Conservation (phyloP, 2,888 invertebrate species). For the Leptarthrus brevirostris region DNA sequence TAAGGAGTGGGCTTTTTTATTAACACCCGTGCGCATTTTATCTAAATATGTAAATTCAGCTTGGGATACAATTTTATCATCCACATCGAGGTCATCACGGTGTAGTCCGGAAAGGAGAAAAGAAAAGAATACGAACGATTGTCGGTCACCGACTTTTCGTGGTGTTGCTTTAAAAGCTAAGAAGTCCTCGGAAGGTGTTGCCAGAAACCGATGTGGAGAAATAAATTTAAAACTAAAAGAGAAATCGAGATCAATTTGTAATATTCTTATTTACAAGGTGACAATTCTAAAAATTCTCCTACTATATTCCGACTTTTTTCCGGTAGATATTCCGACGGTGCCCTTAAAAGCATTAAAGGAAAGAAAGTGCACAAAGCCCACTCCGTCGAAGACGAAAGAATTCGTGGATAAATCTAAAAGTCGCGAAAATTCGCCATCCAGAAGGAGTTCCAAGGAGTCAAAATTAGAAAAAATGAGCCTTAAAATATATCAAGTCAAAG, state of each 20-base stretch:
- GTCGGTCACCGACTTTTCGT: not conserved
- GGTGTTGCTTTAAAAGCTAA: not conserved
- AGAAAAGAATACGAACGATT: too few species aligned
- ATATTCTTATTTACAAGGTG: not conserved
- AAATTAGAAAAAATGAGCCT: not conserved
- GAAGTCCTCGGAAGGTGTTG: not conserved
- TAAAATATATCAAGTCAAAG: not conserved
- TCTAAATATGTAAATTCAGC: not conserved
- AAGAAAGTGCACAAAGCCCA: not conserved
- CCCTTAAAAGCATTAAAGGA: not conserved
- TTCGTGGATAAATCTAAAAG: not conserved
- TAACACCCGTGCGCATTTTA: not conserved
- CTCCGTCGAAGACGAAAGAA: not conserved
- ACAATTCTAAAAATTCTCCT: constrained; percentile 2
- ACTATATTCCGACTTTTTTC: not conserved
- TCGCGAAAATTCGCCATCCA: not conserved
- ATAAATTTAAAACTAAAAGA: not conserved
- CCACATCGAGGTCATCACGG: not conserved
- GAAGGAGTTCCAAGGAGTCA: not conserved
- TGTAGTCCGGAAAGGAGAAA: not conserved
- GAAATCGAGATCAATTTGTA: not conserved
- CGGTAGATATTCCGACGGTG: not conserved
- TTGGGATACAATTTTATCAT: not conserved
- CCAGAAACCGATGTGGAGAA: too few species aligned
- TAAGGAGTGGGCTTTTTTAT: not conserved